Evolutionary conservation across 92 coral and sea anemone species (phyloP).

Genomic region (Epizoanthus ramosus): DNA sequence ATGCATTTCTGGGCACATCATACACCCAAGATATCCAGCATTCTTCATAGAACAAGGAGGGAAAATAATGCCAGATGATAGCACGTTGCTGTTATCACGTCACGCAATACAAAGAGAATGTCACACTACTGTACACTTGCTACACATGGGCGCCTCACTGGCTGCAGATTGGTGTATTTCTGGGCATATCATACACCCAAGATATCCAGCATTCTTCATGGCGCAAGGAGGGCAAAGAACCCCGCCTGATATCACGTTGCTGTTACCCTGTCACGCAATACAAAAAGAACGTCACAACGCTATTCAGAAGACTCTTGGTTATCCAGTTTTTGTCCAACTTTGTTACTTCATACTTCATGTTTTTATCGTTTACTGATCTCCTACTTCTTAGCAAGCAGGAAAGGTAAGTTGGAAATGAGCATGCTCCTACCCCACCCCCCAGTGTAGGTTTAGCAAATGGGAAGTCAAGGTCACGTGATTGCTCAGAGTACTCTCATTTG

Average conservation of each 20-base stretch:
- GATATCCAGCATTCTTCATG: conserved; percentile 49
- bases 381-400: too few species aligned
- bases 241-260: conserved; percentile 59
- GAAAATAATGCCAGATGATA: conserved; percentile 68
- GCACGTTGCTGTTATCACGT: conserved; percentile 48
- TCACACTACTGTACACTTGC: neutral
- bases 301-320: too few species aligned
- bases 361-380: too few species aligned
- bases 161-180: neutral
- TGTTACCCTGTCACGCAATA: conserved; percentile 47
- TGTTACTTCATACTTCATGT: too few species aligned
- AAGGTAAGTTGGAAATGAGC: too few species aligned
- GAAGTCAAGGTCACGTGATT: too few species aligned
- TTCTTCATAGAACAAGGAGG: conserved; percentile 55
- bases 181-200: conserved; percentile 60
- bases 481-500: too few species aligned
- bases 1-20: conserved; percentile 35
- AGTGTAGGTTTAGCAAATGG: too few species aligned
- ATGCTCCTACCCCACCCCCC: too few species aligned
- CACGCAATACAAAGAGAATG: neutral
- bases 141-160: too few species aligned
- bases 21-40: conserved; percentile 67
- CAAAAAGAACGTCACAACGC: neutral
- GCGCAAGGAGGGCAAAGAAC: conserved; percentile 70
- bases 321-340: too few species aligned